Conservation (phyloP, 92 coral and sea anemone species). For the Paramuricea clavata region DNA sequence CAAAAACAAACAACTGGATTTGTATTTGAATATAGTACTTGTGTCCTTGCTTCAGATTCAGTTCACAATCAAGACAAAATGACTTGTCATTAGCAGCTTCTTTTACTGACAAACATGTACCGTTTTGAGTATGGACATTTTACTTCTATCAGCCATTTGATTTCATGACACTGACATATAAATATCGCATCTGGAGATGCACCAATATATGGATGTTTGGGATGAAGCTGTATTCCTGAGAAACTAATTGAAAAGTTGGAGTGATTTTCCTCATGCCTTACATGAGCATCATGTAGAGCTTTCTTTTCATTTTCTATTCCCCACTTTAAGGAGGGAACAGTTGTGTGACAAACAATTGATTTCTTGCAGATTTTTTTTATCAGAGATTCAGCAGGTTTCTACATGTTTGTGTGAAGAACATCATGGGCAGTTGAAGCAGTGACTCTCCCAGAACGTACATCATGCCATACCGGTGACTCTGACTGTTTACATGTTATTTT, state of each 20-base stretch:
- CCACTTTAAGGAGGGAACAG: conserved; percentile 12
- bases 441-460: background rate
- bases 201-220: conserved; percentile 22
- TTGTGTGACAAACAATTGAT: background rate
- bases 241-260: conserved; percentile 12
- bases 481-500: background rate
- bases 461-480: conserved; percentile 6
- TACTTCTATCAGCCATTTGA: conserved; percentile 35
- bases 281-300: background rate
- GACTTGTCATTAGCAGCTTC: conserved; percentile 41
- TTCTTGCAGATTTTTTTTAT: conserved; percentile 1
- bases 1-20: conserved; percentile 60
- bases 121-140: conserved; percentile 58
- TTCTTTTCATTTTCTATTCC: conserved; percentile 20
- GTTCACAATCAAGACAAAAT: conserved; percentile 55
- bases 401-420: conserved; percentile 1
- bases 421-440: background rate
- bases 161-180: conserved; percentile 51
- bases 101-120: conserved; percentile 13
- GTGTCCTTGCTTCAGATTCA: conserved; percentile 46
- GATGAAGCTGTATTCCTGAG: conserved; percentile 36
- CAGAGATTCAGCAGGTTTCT: background rate
- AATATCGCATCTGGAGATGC: conserved; percentile 63
- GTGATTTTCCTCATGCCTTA: conserved; percentile 12
- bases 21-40: conserved; percentile 68